These are phyloP conservation scores for Vulpes vulpes DNA, from an alignment of 2,113 vertebrate genomes.

Conservation along the genomic window DNA sequence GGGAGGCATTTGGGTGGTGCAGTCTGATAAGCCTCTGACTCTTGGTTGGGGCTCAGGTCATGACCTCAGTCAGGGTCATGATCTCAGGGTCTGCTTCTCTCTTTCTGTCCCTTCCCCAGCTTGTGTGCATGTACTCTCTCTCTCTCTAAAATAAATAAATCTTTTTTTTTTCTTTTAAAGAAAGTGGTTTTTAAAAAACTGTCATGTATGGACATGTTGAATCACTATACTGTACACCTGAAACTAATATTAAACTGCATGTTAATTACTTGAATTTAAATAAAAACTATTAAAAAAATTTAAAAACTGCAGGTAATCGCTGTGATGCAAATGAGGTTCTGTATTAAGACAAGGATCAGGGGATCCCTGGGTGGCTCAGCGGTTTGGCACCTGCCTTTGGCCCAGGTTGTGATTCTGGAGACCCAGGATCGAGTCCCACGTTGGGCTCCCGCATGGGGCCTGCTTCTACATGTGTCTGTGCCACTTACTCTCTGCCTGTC, in stretches of 20 bases:
- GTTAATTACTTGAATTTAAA: neutral
- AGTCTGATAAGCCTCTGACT: neutral
- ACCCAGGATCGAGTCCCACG: no score
- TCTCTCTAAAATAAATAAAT: neutral
- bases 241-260: neutral
- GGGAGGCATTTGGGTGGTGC: neutral
- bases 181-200: neutral
- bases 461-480: no score
- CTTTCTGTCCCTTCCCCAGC: neutral
- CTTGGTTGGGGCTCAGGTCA: neutral
- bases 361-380: no score
- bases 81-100: neutral
- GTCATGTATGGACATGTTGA: neutral
- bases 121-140: neutral
- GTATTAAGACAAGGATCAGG: neutral
- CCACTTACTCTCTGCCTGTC: no score
- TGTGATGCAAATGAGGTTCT: neutral
- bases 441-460: no score
- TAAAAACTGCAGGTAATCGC: neutral
- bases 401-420: no score
- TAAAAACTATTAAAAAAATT: neutral
- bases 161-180: neutral
- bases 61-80: neutral
- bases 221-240: neutral
- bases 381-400: no score